These are phyloP conservation scores for Agonopterix alstromeriana DNA, from an alignment of 2,888 invertebrate genomes.

Conservation along the genomic window DNA sequence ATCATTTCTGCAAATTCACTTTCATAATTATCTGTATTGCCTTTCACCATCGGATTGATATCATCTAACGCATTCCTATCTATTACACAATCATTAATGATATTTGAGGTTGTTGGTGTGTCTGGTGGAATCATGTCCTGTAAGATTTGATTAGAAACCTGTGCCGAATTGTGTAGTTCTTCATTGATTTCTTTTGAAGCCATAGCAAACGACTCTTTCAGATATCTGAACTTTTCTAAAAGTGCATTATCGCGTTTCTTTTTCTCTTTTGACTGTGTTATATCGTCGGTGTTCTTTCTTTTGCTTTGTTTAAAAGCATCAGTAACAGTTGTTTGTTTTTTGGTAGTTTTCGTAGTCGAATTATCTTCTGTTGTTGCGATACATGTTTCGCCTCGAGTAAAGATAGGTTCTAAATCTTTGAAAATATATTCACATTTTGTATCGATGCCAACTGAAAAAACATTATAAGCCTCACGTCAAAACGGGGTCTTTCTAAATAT, in stretches of 20 bases:
- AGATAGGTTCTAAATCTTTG: slow-evolving; percentile 28
- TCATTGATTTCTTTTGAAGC: slow-evolving; percentile 32
- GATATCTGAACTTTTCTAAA: slow-evolving; percentile 38
- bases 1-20: slow-evolving; percentile 4
- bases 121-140: slow-evolving; percentile 15
- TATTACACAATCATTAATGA: not conserved
- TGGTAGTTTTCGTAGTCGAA: slow-evolving; percentile 8
- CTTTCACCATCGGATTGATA: not conserved
- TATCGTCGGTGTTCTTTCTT: slow-evolving; percentile 34
- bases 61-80: not conserved
- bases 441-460: slow-evolving; percentile 73
- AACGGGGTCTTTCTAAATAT: too few species aligned
- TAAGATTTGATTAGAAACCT: slow-evolving; percentile 22
- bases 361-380: slow-evolving; percentile 1
- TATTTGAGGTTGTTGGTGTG: not conserved
- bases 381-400: slow-evolving; percentile 4
- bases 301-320: slow-evolving; percentile 46
- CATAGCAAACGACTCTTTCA: slow-evolving; percentile 44
- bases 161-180: slow-evolving; percentile 21
- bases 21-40: not conserved
- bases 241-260: slow-evolving; percentile 46
- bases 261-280: slow-evolving; percentile 47
- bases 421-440: slow-evolving; percentile 48
- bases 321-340: slow-evolving; percentile 33
- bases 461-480: not conserved